These are phyloP conservation scores for Pterophyllum scalare DNA, from an alignment of 2,113 vertebrate species.

Conservation along the genomic window DNA sequence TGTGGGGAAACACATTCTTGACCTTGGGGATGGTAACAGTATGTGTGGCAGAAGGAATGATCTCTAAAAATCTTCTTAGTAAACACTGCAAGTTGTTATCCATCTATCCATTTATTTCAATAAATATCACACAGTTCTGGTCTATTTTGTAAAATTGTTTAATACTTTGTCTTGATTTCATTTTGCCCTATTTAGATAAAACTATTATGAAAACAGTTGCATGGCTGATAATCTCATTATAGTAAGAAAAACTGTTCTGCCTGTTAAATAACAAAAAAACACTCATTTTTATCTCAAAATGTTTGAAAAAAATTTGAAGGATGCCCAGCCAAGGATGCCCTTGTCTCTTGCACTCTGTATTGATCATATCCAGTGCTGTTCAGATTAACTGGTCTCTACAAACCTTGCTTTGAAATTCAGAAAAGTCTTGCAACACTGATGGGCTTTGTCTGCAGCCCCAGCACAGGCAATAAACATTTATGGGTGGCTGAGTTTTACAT, in stretches of 20 bases:
- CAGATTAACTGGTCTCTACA: not conserved
- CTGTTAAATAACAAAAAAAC: not conserved
- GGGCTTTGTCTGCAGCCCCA: not conserved
- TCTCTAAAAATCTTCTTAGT: not conserved
- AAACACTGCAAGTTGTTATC: not conserved
- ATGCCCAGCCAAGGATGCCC: not conserved
- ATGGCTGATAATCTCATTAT: not conserved
- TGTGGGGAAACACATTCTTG: not conserved
- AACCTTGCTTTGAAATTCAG: not conserved
- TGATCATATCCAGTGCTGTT: not conserved
- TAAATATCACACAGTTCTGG: not conserved
- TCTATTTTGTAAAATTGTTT: not conserved
- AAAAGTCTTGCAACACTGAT: not conserved
- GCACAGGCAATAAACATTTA: conserved; percentile 7
- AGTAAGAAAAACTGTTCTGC: not conserved
- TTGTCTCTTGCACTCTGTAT: no score
- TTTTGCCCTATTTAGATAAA: not conserved
- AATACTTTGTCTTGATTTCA: not conserved
- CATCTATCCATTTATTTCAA: not conserved
- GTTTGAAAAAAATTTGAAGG: not conserved
- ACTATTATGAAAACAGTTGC: not conserved
- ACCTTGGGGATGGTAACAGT: not conserved
- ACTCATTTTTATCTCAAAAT: not conserved
- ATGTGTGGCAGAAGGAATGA: not conserved
- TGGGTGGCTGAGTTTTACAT: not conserved